These are phyloP conservation scores for Gymnothorax javanicus DNA, from an alignment of 2,797 vertebrate genomes.

Conservation along the genomic window DNA sequence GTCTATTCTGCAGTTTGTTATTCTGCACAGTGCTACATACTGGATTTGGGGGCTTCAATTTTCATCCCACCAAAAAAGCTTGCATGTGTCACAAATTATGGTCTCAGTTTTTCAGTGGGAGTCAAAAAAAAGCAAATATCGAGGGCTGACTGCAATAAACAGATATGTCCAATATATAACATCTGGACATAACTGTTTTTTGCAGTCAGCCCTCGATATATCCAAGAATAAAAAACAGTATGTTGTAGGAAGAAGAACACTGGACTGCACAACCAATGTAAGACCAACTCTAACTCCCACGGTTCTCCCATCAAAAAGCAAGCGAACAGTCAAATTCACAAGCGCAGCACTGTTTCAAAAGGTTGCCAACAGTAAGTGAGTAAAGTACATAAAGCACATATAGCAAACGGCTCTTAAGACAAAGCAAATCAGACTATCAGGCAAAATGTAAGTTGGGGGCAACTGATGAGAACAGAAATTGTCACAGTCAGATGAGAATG, in stretches of 20 bases:
- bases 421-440: background rate
- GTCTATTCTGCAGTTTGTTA: background rate
- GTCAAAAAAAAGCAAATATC: background rate
- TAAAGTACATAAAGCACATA: constrained; percentile 11
- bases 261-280: background rate
- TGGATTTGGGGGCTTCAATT: background rate
- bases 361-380: background rate
- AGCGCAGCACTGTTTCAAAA: constrained; percentile 11
- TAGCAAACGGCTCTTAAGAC: background rate
- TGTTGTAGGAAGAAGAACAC: background rate
- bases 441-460: background rate
- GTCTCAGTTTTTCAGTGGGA: background rate
- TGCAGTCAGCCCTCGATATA: too few relatives aligned
- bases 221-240: background rate
- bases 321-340: background rate
- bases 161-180: too few relatives aligned
- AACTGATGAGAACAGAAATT: background rate
- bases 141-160: too few relatives aligned
- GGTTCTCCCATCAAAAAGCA: background rate
- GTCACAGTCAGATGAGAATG: background rate
- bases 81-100: background rate
- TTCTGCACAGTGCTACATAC: background rate
- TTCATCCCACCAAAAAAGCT: background rate
- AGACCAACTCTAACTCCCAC: background rate
- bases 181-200: too few relatives aligned